Conservation (phyloP, 53 echinoderm and acorn worm genomes). For the Holothuria leucospilota region DNA sequence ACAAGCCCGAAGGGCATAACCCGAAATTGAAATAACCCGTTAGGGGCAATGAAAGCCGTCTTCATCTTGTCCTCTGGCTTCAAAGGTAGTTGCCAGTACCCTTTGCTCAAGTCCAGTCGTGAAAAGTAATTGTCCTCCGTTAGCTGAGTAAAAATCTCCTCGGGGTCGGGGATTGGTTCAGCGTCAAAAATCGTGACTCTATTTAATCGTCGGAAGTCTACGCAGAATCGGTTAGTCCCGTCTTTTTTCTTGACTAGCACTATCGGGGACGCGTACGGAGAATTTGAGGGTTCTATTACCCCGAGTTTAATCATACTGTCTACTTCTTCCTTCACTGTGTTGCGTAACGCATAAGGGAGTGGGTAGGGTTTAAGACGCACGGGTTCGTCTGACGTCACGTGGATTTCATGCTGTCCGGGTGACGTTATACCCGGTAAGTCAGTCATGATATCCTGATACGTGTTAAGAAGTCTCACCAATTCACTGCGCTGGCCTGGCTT, state of each 20-base stretch:
- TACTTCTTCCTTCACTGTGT: slow-evolving; percentile 55
- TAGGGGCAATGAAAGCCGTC: slow-evolving; percentile 51
- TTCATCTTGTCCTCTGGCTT: slow-evolving; percentile 19
- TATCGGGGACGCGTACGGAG: slow-evolving; percentile 68
- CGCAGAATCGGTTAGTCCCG: slow-evolving; percentile 68
- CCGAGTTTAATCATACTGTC: slow-evolving; percentile 59
- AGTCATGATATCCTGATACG: slow-evolving; percentile 62
- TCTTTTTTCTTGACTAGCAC: slow-evolving; percentile 68
- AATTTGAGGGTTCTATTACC: slow-evolving; percentile 63
- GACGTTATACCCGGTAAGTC: slow-evolving; percentile 65
- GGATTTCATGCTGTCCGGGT: slow-evolving; percentile 57
- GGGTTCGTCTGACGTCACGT: slow-evolving; percentile 54
- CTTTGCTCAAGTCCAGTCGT: slow-evolving; percentile 68
- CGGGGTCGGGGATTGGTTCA: slow-evolving; percentile 66
- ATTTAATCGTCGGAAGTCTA: slow-evolving; percentile 69
- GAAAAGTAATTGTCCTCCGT: slow-evolving; percentile 59
- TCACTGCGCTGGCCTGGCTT: neutral
- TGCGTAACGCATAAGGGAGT: slow-evolving; percentile 54
- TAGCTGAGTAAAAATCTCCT: slow-evolving; percentile 70
- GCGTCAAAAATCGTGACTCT: slow-evolving; percentile 72
- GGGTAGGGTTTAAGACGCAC: slow-evolving; percentile 56
- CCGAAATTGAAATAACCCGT: slow-evolving; percentile 61
- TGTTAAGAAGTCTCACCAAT: slow-evolving; percentile 10
- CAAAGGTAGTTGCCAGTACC: slow-evolving; percentile 70
- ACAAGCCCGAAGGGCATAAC: slow-evolving; percentile 69